phyloP scores from a whole-genome alignment of 1,140 invertebrate species.

The Diorhabda carinulata region DNA sequence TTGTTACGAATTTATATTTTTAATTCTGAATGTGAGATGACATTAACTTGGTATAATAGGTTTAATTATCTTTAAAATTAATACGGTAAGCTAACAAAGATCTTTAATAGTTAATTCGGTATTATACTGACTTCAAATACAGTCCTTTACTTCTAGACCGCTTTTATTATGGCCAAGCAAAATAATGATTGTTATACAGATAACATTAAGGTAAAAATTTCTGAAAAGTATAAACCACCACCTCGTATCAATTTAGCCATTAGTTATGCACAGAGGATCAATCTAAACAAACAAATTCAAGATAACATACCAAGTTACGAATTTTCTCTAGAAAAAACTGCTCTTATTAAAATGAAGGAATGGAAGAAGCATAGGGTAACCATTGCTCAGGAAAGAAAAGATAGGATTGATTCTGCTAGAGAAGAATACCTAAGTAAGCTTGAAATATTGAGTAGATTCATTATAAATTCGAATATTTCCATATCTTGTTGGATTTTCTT shows the following conservation, averaged over 20 bases:
- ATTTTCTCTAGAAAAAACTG: conserved; percentile 66
- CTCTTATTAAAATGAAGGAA: conserved; percentile 65
- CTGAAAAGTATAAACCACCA: conserved; percentile 77
- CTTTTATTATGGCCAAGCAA: conserved; percentile 15
- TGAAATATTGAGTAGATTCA: too few species aligned
- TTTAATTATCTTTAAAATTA: not conserved
- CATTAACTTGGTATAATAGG: not conserved
- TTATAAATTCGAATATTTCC: too few species aligned
- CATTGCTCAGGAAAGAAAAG: conserved; percentile 55
- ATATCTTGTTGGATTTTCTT: too few species aligned
- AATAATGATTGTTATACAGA: conserved; percentile 59
- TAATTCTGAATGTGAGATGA: conserved; percentile 1
- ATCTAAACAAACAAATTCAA: conserved; percentile 53
- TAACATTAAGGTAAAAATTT: conserved; percentile 80
- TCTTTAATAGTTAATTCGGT: not conserved
- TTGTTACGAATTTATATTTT: not conserved
- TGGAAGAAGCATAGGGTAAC: conserved; percentile 61
- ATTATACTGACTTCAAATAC: not conserved
- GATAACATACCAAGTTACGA: conserved; percentile 59
- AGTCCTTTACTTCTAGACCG: not conserved
- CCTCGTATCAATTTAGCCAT: conserved; percentile 66
- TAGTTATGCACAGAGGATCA: conserved; percentile 59
- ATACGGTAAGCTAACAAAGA: not conserved
- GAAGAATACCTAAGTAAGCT: conserved; percentile 16
- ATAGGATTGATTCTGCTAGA: conserved; percentile 51